phyloP scores from a whole-genome alignment of 2,888 invertebrate species.

The Aphelenchoides bicaudatus region DNA sequence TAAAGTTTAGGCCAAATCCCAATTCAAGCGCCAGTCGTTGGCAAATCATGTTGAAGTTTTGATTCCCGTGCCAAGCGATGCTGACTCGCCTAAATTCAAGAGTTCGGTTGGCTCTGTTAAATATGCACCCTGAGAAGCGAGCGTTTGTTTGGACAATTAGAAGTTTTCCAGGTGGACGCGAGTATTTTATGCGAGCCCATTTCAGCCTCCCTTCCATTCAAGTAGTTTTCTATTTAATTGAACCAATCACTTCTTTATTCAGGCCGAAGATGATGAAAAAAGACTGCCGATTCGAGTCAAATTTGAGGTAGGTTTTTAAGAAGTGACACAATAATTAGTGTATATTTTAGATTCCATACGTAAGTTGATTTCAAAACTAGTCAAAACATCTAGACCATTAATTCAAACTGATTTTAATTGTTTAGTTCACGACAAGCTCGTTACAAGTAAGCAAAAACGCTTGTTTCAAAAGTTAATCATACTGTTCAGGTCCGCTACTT shows the following conservation, averaged over 20 bases:
- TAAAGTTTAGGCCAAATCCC: conserved; percentile 75
- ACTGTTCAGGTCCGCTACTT: conserved; percentile 75
- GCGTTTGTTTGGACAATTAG: conserved; percentile 79
- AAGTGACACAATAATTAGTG: conserved; percentile 80
- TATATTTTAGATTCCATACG: neutral
- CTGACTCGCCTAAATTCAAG: conserved; percentile 88
- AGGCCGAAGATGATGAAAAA: conserved; percentile 87
- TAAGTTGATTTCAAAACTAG: neutral
- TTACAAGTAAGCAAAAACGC: neutral
- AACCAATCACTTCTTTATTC: conserved; percentile 61
- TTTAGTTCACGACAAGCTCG: too few relatives aligned
- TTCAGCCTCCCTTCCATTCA: conserved; percentile 88
- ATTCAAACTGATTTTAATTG: conserved; percentile 9
- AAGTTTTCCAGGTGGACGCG: conserved; percentile 74
- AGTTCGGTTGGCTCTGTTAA: conserved; percentile 69
- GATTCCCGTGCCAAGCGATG: conserved; percentile 85
- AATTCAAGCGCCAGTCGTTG: conserved; percentile 92
- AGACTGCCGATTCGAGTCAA: conserved; percentile 96
- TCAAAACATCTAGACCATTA: too few relatives aligned
- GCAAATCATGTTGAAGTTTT: conserved; percentile 97
- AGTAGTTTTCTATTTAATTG: neutral
- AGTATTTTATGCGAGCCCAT: conserved; percentile 95
- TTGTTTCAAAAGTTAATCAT: too few relatives aligned
- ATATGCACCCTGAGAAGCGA: conserved; percentile 92
- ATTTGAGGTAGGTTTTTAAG: conserved; percentile 98